Percentiles rank a stretch among this genome's conserved stretches.
These are phyloP conservation scores for Platerodrilus igneus DNA, from an alignment of 2,888 invertebrate genomes.

Conservation along the genomic window DNA sequence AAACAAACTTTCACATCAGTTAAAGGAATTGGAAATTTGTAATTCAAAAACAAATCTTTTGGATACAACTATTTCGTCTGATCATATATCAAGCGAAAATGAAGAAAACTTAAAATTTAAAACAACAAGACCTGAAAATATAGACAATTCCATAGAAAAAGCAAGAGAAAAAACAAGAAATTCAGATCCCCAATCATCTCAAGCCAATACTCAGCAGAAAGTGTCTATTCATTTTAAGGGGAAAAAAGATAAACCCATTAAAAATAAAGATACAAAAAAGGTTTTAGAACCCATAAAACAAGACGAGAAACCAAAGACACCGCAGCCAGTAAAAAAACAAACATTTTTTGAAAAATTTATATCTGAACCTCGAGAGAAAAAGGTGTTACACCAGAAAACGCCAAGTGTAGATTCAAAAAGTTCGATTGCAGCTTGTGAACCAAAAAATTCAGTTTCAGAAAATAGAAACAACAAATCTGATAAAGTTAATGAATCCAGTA, in stretches of 20 bases:
- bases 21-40: conserved; percentile 24
- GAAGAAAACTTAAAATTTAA: conserved; percentile 40
- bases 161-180: conserved; percentile 20
- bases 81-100: conserved; percentile 35
- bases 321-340: conserved; percentile 31
- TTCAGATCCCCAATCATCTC: conserved; percentile 32
- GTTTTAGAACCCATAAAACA: conserved; percentile 23
- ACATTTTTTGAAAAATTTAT: conserved; percentile 37
- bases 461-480: conserved; percentile 20
- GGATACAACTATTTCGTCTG: conserved; percentile 20
- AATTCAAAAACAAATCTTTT: conserved; percentile 27
- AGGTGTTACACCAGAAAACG: conserved; percentile 40
- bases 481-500: conserved; percentile 18
- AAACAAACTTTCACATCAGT: conserved; percentile 7
- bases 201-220: conserved; percentile 43
- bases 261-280: conserved; percentile 20
- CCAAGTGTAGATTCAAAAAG: conserved; percentile 39
- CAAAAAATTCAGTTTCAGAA: conserved; percentile 27
- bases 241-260: conserved; percentile 39
- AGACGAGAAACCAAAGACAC: conserved; percentile 18
- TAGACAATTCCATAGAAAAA: conserved; percentile 20
- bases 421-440: conserved; percentile 35
- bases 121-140: conserved; percentile 24
- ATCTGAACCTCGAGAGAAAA: conserved; percentile 23
- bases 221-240: conserved; percentile 50